Evolutionary conservation across 2,888 invertebrate genomes (phyloP), one percentile per base, ranked within the genome.

Genomic region (Amiota communis): DNA sequence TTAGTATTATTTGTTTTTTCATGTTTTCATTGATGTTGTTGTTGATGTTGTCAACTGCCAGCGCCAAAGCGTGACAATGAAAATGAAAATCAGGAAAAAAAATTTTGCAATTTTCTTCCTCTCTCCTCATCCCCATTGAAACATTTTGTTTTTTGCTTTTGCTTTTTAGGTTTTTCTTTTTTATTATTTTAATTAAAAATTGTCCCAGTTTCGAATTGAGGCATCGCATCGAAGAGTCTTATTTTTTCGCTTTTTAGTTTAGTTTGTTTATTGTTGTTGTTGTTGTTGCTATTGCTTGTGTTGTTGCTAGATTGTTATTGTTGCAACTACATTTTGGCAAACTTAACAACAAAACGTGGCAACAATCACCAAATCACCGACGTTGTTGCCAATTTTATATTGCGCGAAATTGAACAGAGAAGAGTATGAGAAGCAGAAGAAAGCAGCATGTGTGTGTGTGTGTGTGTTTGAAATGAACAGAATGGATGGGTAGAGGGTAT

Each of bases 181-280:
- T 20, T 8, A 59, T 67, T 75, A 71, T 75, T 76, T 82, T 77
- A 75, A 81, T 82, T 79, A 74, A 76, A 82, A 78, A 74, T 72
- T 81, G 81, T 20, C 81, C 81, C 70, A 79, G 76, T 81, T 81
- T 72, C 70, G 8, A 36, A 13, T 36, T 36, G 36, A 36, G 36
- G 36, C 36, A 36, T 53, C 53, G 63, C 23, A 36, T 46, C 46
- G 63, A 63, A 46, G n/a, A 63, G 23, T 36, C 15, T 70, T 9
- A 46, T 36, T 23, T 49, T 36, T 36, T 36, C 36, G 36, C 36
- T 36, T 36, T 36, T 36, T 36, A 36, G 36, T 36, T 36, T 23
- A 23, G 23, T 23, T 23, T 23, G 23, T 23, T 23, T 23, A 23
- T 36, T 36, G 36, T 36, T 36, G 36, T 36, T 36, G 36, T 36